These are phyloP conservation scores for Ennomos fuscantarius DNA, from an alignment of 2,888 invertebrate genomes.

Conservation along the genomic window DNA sequence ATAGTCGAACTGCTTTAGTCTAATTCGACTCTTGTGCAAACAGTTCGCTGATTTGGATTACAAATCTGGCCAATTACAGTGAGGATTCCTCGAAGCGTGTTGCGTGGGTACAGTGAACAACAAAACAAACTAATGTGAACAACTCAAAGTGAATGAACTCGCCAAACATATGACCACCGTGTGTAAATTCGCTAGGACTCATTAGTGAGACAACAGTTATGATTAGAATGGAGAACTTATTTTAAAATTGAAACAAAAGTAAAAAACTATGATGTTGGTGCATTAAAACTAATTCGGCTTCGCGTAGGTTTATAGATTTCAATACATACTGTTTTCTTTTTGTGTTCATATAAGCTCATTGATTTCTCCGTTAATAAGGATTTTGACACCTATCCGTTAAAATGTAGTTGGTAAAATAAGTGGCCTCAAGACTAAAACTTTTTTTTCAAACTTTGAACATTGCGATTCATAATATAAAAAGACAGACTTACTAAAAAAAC, in stretches of 20 bases:
- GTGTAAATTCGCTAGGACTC: conserved; percentile 84
- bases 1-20: background rate
- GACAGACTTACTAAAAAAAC: background rate
- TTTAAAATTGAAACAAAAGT: conserved; percentile 41
- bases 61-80: background rate
- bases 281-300: conserved; percentile 29
- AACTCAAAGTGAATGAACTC: conserved; percentile 76
- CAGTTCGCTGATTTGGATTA: background rate
- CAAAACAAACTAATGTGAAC: conserved; percentile 77
- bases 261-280: conserved; percentile 52
- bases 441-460: too few relatives aligned
- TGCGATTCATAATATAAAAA: background rate
- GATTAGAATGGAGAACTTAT: conserved; percentile 53
- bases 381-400: too few relatives aligned
- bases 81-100: conserved; percentile 32
- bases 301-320: conserved; percentile 12
- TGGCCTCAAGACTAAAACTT: too few relatives aligned
- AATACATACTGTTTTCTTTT: conserved; percentile 6
- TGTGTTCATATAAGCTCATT: too few relatives aligned
- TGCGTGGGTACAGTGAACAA: conserved; percentile 47
- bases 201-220: conserved; percentile 54
- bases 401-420: too few relatives aligned
- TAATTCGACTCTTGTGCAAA: background rate
- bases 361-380: too few relatives aligned
- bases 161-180: conserved; percentile 85